Evolutionary conservation across 2,797 vertebrate genomes (phyloP), one percentile per base, ranked within the genome.

Genomic region (Gymnoscopelus microlampas): DNA sequence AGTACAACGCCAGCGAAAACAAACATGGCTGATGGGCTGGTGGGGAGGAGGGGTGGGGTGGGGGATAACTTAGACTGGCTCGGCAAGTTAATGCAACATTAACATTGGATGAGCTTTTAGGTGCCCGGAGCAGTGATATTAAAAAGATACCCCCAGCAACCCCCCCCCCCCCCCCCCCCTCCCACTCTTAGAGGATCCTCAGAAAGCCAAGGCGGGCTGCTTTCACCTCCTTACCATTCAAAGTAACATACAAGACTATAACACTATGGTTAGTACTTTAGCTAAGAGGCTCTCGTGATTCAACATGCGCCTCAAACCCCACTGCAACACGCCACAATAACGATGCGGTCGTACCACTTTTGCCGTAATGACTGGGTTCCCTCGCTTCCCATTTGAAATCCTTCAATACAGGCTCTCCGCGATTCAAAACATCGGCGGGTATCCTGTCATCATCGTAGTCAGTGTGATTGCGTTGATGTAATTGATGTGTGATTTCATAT

Each of bases 11-110:
- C 73, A 84, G 81, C 76, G 81, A 92, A 92, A 93, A 92, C 90
- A 93, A 94, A 93, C 88, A 90, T 90, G 92, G 88, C 88, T 87
- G 89, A 87, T 88, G 79, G 82, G 63, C 57, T 44, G 58, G 29
- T 9, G 60, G 70, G 64, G 73, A 55, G 79, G 82, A 58, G 78
- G 66, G 87, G 84, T 71, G 78, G 72, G 71, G 81, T 83, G 59
- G 29, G 75, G 60, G 63, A 66, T 70, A 86, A 81, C 54, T 39
- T 77, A 84, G 68, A 78, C 78, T 73, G 73, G 60, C 83, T 83
- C 71, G 44, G 77, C 79, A 79, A 84, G 61, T 80, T 84, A 80
- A 85, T 81, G 80, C 70, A 80, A 88, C 77, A 88, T 89, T 87
- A 85, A 78, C 60, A 48, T 80, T 71, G 60, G 67, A 83, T 77